Base-by-base conservation (phyloP, 2,797 vertebrate species). In the Typhlichthys eigenmanni region DNA sequence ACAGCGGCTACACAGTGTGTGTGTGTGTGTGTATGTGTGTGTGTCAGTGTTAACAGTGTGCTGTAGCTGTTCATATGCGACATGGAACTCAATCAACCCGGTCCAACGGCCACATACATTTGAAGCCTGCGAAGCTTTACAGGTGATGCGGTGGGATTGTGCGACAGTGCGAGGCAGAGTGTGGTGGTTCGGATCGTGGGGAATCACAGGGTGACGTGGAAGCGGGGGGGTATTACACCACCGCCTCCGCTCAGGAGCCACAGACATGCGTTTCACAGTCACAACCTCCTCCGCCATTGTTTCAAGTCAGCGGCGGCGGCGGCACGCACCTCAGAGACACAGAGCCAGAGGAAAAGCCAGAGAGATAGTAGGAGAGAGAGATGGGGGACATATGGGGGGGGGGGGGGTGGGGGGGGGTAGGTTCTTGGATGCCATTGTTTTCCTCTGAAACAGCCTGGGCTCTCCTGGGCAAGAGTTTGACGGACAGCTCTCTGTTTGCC, bases 401-500 rank as follows among this genome's bases (percentile, higher is more conserved):
- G 47, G 14, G 47, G 14, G 48, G 48, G 1, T 2, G 47, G 14
- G 47, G 14, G 47, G 13, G 16, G n/a, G 13, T 55, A 73, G 79
- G 81, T 63, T 68, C 62, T 24, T 17, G 58, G 69, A 71, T 70
- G 68, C 69, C 78, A 87, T 89, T 84, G 79, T 87, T 89, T 89
- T 78, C 66, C 65, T 77, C 80, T 68, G 79, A 88, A 80, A 78
- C 80, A 72, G 71, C 64, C 55, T 12, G 0, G 45, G 73, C 65
- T 87, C 85, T 87, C 83, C 69, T 64, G 85, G 85, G 88, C 24
- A 29, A 88, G 80, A 75, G 64, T 90, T 88, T 89, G 90, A 92
- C 79, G 76, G 85, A 88, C 86, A 87, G 87, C 82, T 87, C 78
- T 87, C 86, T 86, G 85, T 87, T 82, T 88, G 85, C 81, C 78